Base-by-base conservation (phyloP, 2,113 vertebrate species). In the Phalacrocorax pelagicus region DNA sequence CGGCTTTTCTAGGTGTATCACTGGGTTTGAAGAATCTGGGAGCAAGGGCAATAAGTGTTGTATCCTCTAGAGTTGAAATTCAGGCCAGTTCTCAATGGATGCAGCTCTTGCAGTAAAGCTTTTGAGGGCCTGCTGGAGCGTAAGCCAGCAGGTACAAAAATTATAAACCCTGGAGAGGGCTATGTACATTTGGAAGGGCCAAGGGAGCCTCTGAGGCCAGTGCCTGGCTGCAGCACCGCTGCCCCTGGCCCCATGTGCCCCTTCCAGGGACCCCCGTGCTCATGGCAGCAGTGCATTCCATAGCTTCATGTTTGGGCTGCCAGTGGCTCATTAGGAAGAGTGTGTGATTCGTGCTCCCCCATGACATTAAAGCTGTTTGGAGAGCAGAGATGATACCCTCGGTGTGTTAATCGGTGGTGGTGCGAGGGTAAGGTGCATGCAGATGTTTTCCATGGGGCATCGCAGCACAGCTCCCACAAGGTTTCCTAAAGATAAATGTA, bases 191-290 rank as follows among this genome's bases (percentile, higher is more conserved):
- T 1, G 4, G 36, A 58, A 67, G 51, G 55, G 70, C 22, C 3
- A 3, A 49, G 52, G 40, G 40, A 66, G 44, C 59, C 2, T 3
- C 38, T 54, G 16, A 12, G 14, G 2, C 17, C 0, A 3, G 49
- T 74, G 20, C 34, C 24, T 47, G 30, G 34, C 44, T 34, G 13
- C 51, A 55, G 47, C 16, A 54, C 42, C 1, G 3, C 18, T 34
- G 40, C 9, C 14, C 29, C 34, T 1, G 0, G 16, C 27, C 17
- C 20, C 6, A 4, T 0, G 1, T 44, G 36, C 7, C 44, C 27
- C 14, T 74, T 69, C 30, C 7, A 16, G 20, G 23, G 27, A 36
- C 15, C 12, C 2, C 46, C 1, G 0, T 52, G 15, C 46, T 66
- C 2, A 0, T 23, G 42, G 38, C 40, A 63, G 42, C 61, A 59